phyloP scores from a whole-genome alignment of 2,797 vertebrate species.

The Eremophila alpestris region DNA sequence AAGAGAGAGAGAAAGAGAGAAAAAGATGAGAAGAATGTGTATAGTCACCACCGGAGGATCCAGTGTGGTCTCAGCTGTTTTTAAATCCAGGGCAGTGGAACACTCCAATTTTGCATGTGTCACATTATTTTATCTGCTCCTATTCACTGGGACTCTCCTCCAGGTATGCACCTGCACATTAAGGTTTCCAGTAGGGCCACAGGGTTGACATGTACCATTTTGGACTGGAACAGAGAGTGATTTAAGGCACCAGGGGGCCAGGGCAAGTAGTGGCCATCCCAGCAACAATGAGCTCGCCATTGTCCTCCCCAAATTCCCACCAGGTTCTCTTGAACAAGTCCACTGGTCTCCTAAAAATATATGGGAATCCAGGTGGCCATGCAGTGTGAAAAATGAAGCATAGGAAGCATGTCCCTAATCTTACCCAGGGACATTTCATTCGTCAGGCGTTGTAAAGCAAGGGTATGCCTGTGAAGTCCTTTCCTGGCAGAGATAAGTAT shows the following conservation, averaged over 20 bases:
- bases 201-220: neutral
- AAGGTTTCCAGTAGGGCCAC: neutral
- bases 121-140: neutral
- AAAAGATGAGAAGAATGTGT: neutral
- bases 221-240: neutral
- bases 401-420: neutral
- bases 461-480: neutral
- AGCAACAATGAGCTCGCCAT: accelerated
- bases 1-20: neutral
- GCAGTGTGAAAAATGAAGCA: neutral
- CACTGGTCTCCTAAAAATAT: neutral
- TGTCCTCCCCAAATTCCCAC: neutral
- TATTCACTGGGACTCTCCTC: neutral
- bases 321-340: neutral
- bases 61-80: neutral
- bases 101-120: neutral
- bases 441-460: neutral
- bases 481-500: neutral
- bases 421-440: neutral
- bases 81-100: neutral
- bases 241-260: neutral
- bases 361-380: too few species aligned
- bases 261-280: neutral
- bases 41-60: neutral
- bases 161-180: too few species aligned